A percentile compares a stretch with the other conserved stretches of the same genome.
phyloP scores from a whole-genome alignment of 2,888 invertebrate genomes.

The Napeogenes inachia region DNA sequence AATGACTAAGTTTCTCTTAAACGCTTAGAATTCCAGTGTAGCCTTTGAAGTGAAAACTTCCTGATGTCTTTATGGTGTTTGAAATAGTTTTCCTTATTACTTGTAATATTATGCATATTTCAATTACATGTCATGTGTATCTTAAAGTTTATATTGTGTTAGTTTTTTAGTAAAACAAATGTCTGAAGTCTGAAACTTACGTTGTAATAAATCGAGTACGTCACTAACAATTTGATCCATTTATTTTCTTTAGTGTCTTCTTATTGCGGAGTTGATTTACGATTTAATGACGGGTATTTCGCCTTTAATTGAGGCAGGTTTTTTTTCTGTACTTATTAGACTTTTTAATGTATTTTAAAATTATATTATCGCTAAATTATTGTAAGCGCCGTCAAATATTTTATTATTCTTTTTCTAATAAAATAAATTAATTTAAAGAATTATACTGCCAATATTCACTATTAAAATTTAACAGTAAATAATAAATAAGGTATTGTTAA shows the following conservation, averaged over 20 bases:
- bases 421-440: no score
- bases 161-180: neutral
- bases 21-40: slow-evolving; percentile 16
- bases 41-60: slow-evolving; percentile 18
- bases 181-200: neutral
- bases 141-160: neutral
- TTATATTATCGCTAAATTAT: no score
- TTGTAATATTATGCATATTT: neutral
- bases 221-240: slow-evolving; percentile 34
- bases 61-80: slow-evolving; percentile 13
- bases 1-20: slow-evolving; percentile 16
- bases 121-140: neutral
- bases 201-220: slow-evolving; percentile 4
- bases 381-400: no score
- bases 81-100: slow-evolving; percentile 8
- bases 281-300: slow-evolving; percentile 15
- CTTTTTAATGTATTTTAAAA: neutral
- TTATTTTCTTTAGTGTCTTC: slow-evolving; percentile 32
- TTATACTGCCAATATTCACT: neutral
- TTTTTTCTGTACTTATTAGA: slow-evolving; percentile 12
- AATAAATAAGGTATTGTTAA: no score
- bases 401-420: no score
- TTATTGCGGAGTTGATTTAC: slow-evolving; percentile 22
- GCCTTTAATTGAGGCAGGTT: slow-evolving; percentile 18
- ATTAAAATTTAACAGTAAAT: no score